Base-by-base conservation (phyloP, 1,140 invertebrate species). In the Sitobion miscanthi region DNA sequence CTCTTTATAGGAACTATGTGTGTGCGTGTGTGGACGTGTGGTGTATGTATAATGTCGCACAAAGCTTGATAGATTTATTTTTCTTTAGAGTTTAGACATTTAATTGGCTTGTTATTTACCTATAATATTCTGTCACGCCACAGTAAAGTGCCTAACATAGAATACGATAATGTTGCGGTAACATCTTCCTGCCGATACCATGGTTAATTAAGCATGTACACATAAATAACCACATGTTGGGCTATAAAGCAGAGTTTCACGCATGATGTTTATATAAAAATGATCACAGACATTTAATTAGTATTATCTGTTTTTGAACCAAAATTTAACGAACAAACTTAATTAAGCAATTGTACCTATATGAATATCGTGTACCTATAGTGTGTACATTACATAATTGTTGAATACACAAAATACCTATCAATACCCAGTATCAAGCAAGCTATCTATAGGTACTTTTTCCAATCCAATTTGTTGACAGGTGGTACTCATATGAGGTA, bases 21-120 rank as follows among this genome's bases (percentile, higher is more conserved):
- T 69, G 14, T 77, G 30, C n/a, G n/a, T n/a, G 62, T 77, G 62
- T 77, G 62, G 14, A 35, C 14, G 30, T 77, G 62, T 35, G 30
- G 62, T 35, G 62, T 77, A n/a, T n/a, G 57, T 57, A 57, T 54
- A 54, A 54, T 54, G 57, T n/a, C 35, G 2, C 38, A 83, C 38
- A 38, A 83, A 83, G 21, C 17, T 38, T 17, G n/a, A 83, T 83
- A 77, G 30, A 77, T 77, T 77, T 54, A 21, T 54, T n/a, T 77
- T n/a, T 77, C 5, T 77, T 77, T 35, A 77, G 14, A 17, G 62
- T 77, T 77, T n/a, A n/a, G 14, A 77, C 62, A 77, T 77, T 77
- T 77, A 77, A 83, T 83, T 83, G 77, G n/a, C 35, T 83, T 83
- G 77, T 35, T 83, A 38, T 83, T 83, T 83, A 38, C 35, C 35